These are phyloP conservation scores for Strigamia transsilvanica DNA, from an alignment of 2,888 invertebrate genomes.

Conservation along the genomic window DNA sequence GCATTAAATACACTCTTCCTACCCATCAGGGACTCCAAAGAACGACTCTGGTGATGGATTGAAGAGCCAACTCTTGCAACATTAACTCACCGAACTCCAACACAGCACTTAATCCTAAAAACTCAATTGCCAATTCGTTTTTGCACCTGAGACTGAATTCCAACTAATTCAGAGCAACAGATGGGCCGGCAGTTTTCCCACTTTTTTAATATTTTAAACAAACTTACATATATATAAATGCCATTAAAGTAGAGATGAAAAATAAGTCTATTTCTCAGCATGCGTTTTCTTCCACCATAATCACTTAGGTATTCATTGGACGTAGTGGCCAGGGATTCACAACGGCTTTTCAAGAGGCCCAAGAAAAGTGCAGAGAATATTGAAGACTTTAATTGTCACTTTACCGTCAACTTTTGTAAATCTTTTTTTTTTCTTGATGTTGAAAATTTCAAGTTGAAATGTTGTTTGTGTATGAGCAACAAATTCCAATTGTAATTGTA, in stretches of 20 bases:
- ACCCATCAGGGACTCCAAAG: conserved; percentile 31
- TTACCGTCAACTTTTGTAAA: not conserved
- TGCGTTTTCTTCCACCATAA: not conserved
- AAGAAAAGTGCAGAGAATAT: conserved; percentile 20
- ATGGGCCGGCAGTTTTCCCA: not conserved
- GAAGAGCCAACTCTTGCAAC: conserved; percentile 42
- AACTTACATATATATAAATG: not conserved
- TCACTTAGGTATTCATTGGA: conserved; percentile 9
- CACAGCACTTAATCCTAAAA: conserved; percentile 17
- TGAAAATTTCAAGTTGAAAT: not conserved
- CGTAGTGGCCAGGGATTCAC: conserved; percentile 24
- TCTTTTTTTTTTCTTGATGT: not conserved
- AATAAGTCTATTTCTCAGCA: not conserved
- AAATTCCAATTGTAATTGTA: not conserved
- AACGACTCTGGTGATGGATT: conserved; percentile 19
- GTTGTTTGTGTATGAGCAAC: too few species aligned
- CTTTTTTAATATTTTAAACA: not conserved
- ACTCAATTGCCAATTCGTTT: conserved; percentile 12
- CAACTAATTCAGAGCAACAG: conserved; percentile 26
- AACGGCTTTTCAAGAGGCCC: conserved; percentile 19
- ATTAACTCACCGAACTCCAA: conserved; percentile 20
- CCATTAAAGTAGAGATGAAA: not conserved
- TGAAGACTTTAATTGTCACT: conserved; percentile 38
- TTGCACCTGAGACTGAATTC: not conserved
- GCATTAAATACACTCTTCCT: conserved; percentile 40